A percentile compares a stretch with the other conserved stretches of the same genome.
These are phyloP conservation scores for Sarcophaga peregrina DNA, from an alignment of 1,140 invertebrate species.

Conservation along the genomic window DNA sequence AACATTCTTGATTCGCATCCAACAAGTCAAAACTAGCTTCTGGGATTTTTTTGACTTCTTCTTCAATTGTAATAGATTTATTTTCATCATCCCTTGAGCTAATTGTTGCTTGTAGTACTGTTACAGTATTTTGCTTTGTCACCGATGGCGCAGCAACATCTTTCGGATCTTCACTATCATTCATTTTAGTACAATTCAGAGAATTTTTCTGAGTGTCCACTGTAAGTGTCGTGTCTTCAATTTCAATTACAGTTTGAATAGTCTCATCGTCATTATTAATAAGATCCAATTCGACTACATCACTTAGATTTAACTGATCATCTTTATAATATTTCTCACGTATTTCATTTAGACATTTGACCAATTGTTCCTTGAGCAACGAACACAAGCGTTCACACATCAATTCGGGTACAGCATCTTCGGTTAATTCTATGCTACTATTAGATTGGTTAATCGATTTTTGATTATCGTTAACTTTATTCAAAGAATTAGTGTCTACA, in stretches of 20 bases:
- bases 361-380: constrained; percentile 78
- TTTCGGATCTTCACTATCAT: background rate
- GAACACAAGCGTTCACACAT: constrained; percentile 81
- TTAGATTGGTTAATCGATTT: constrained; percentile 46
- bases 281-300: constrained; percentile 39
- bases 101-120: background rate
- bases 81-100: background rate
- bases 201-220: constrained; percentile 45
- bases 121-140: background rate
- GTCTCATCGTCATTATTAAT: background rate
- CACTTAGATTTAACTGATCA: constrained; percentile 51
- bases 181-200: constrained; percentile 35
- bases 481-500: constrained; percentile 41
- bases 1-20: constrained; percentile 68
- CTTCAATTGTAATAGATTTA: background rate
- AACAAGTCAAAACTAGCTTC: constrained; percentile 15
- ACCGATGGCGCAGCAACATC: background rate
- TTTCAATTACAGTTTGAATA: constrained; percentile 20
- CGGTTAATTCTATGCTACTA: constrained; percentile 50
- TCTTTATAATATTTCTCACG: constrained; percentile 69
- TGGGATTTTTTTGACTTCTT: too few relatives aligned
- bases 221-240: background rate
- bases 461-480: constrained; percentile 47
- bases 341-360: constrained; percentile 77
- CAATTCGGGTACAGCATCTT: constrained; percentile 52